phyloP scores from a whole-genome alignment of 1,140 invertebrate species.

The Pollicipes pollicipes region DNA sequence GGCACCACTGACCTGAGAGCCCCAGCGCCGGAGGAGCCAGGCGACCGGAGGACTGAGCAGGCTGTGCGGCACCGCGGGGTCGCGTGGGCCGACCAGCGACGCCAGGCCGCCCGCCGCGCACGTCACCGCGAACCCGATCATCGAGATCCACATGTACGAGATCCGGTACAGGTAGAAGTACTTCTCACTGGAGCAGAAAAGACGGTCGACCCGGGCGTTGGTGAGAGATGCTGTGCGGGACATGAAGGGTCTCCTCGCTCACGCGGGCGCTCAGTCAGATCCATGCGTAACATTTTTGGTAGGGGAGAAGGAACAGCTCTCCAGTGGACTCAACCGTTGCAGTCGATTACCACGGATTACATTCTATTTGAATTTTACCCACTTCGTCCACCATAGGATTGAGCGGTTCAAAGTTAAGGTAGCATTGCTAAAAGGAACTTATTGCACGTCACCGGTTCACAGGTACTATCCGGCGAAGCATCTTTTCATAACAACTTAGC shows the following conservation, averaged over 20 bases:
- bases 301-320: neutral
- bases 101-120: conserved; percentile 44
- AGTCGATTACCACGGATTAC: neutral
- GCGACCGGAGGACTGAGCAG: conserved; percentile 1
- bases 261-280: neutral
- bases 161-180: conserved; percentile 53
- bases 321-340: neutral
- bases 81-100: neutral
- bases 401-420: too few relatives aligned
- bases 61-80: neutral
- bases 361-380: too few relatives aligned
- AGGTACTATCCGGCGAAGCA: too few relatives aligned
- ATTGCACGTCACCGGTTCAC: too few relatives aligned
- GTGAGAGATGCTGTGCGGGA: conserved; percentile 53
- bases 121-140: conserved; percentile 45
- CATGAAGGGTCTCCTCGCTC: neutral
- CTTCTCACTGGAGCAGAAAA: conserved; percentile 18
- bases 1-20: neutral
- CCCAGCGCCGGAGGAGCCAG: neutral
- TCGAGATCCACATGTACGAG: conserved; percentile 73
- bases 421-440: too few relatives aligned
- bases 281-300: neutral
- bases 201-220: neutral
- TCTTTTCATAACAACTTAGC: too few relatives aligned
- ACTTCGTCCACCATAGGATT: too few relatives aligned